Base-by-base conservation (phyloP, 2,888 invertebrate genomes). In the Mystacides longicornis region DNA sequence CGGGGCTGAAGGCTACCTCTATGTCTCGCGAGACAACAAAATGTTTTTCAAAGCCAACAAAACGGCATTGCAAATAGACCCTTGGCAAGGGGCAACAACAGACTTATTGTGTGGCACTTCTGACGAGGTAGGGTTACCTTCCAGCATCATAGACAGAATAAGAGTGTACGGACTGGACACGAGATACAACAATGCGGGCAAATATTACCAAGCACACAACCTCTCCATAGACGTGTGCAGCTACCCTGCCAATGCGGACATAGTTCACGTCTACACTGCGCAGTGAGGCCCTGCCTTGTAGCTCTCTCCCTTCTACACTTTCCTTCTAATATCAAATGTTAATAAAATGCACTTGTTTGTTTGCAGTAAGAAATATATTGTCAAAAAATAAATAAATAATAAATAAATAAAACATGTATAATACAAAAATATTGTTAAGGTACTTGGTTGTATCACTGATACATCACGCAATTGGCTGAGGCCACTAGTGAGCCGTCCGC, bases 81-180 rank as follows among this genome's bases (percentile, higher is more conserved):
- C 27, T 7, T 27, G 27, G 27, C 27, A 27, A 11, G 11, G 11
- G 7, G 11, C 27, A 5, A 5, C 27, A 11, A 5, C 27, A 7
- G 7, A 5, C 11, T 5, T 5, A 11, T 27, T 5, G 27, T 27
- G 27, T 27, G 27, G 27, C 5, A 27, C 27, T 7, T 27, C 47
- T 18, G 4, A 19, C 21, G 21, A 52, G 9, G 2, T 64, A 60
- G n/a, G 63, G 64, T 14, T 63, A 64, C 71, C 69, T 66, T 62
- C 68, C 1, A 64, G 64, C 14, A 57, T 46, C 1, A 63, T 77
- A 1, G 61, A 58, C 37, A 65, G 69, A 55, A 61, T 76, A 4
- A 67, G 63, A 19, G 64, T 77, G 3, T 77, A 71, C 52, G 77
- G 77, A 3, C 65, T 78, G 3, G 64, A 68, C 23, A 64, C 67